Evolutionary conservation across 1,140 invertebrate species (phyloP).

Genomic region (Planococcus citri): DNA sequence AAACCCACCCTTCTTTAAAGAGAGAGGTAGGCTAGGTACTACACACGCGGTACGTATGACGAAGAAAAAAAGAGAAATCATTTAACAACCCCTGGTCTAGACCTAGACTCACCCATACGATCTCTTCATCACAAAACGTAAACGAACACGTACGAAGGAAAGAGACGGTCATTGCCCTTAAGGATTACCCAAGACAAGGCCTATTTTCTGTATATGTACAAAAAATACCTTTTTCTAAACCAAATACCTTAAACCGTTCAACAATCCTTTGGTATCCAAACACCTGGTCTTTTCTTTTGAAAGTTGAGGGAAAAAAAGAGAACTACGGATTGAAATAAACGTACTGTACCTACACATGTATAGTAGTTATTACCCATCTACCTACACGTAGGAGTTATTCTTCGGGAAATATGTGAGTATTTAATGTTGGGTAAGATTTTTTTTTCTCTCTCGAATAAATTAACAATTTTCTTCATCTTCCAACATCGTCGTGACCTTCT

Average conservation of each 20-base stretch:
- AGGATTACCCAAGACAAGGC: background rate
- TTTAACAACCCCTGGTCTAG: constrained; percentile 6
- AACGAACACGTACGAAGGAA: background rate
- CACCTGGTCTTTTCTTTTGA: background rate
- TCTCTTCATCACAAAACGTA: background rate
- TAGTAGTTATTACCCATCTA: no score
- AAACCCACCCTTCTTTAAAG: background rate
- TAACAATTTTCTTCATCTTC: no score
- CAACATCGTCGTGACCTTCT: no score
- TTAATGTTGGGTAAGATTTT: no score
- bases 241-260: background rate
- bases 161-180: constrained; percentile 1
- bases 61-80: background rate
- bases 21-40: no score
- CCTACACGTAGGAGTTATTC: no score
- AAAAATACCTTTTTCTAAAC: background rate
- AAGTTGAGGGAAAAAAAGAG: background rate
- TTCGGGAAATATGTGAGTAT: no score
- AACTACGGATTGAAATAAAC: no score
- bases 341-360: no score
- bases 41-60: no score
- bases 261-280: background rate
- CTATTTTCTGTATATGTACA: background rate
- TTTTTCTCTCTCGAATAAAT: no score
- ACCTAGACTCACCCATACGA: no score